Conservation (phyloP, 1,140 invertebrate species). For the Drosophila baimaii region DNA sequence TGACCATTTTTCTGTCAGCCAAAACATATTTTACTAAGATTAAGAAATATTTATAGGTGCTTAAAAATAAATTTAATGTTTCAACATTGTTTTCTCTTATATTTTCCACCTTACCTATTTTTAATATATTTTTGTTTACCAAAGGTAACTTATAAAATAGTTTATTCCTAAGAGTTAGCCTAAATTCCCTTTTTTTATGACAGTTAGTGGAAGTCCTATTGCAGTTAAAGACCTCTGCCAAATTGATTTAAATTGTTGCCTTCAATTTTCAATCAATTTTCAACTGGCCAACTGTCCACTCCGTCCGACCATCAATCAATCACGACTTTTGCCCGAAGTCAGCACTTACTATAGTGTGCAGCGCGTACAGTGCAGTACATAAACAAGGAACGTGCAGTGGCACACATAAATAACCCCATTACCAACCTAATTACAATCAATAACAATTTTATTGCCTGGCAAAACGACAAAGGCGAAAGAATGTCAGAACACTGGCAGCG, state of each 20-base stretch:
- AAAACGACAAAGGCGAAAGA: conserved; percentile 34
- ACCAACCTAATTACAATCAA: conserved; percentile 72
- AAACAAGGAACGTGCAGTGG: conserved; percentile 44
- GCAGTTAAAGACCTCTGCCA: neutral
- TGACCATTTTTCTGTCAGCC: too few relatives aligned
- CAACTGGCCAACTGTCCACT: conserved; percentile 21
- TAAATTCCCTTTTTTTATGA: neutral
- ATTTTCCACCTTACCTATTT: too few relatives aligned
- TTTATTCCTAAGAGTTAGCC: neutral
- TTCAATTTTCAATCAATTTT: conserved; percentile 59
- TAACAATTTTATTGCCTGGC: conserved; percentile 72
- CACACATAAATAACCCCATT: conserved; percentile 79
- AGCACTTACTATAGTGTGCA: conserved; percentile 24
- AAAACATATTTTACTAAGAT: too few relatives aligned
- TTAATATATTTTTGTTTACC: too few relatives aligned
- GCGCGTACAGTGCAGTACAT: conserved; percentile 50
- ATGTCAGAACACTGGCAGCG: conserved; percentile 44
- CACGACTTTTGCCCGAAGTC: conserved; percentile 44
- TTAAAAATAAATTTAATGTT: too few relatives aligned
- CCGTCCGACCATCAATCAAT: conserved; percentile 64
- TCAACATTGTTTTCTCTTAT: too few relatives aligned
- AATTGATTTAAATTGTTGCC: conserved; percentile 53
- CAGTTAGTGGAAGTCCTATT: neutral
- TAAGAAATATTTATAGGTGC: too few relatives aligned
- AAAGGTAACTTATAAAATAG: too few relatives aligned